phyloP scores from a whole-genome alignment of 2,888 invertebrate genomes.

The Eurois occulta region DNA sequence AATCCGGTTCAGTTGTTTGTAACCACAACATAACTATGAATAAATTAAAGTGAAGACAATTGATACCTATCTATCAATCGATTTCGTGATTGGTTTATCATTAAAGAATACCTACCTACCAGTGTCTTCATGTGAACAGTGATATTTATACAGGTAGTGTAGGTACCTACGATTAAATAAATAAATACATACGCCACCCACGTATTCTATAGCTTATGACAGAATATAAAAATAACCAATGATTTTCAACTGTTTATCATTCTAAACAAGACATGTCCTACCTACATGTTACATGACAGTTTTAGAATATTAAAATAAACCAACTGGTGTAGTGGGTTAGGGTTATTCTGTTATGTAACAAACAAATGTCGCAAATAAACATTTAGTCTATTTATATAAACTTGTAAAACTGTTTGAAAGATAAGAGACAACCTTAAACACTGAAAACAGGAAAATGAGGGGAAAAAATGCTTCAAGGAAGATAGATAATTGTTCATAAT shows the following conservation, averaged over 20 bases:
- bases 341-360: slow-evolving; percentile 1
- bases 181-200: slow-evolving; percentile 57
- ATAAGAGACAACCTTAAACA: neutral
- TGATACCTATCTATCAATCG: slow-evolving; percentile 11
- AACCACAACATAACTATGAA: slow-evolving; percentile 8
- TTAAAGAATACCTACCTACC: slow-evolving; percentile 17
- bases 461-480: neutral
- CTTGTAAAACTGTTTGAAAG: too few species aligned
- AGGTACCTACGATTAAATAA: slow-evolving; percentile 16
- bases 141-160: slow-evolving; percentile 1
- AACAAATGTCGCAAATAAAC: neutral
- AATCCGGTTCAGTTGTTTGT: neutral
- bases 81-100: slow-evolving; percentile 47
- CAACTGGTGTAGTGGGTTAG: slow-evolving; percentile 24
- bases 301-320: slow-evolving; percentile 56
- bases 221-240: slow-evolving; percentile 57
- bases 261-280: slow-evolving; percentile 48
- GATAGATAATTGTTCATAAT: neutral
- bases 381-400: neutral
- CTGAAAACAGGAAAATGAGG: neutral
- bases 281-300: slow-evolving; percentile 24
- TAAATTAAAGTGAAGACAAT: slow-evolving; percentile 26
- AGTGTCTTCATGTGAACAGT: slow-evolving; percentile 26
- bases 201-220: slow-evolving; percentile 45
- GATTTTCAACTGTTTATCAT: slow-evolving; percentile 59